Base-by-base conservation (phyloP, 2,888 invertebrate species). In the Stenoptilia bipunctidactyla region DNA sequence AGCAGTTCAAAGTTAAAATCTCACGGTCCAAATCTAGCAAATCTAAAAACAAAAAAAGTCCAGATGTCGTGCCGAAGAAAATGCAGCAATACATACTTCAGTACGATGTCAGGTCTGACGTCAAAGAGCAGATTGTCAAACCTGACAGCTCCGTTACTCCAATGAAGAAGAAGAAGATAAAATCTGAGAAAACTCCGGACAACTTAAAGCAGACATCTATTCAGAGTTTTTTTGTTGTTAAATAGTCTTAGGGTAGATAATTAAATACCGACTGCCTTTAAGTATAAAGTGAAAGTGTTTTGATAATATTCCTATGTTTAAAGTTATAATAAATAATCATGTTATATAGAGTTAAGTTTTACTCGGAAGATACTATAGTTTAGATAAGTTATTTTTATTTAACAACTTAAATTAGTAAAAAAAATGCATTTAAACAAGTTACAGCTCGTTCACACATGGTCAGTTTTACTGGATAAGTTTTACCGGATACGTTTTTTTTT, bases 191-290 rank as follows among this genome's bases (percentile, higher is more conserved):
- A 38, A 48, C 51, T 0, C 48, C 60, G 0, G 79, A 79, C 38
- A 66, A 67, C 27, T 49, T 74, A 1, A 58, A 67, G 5, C 82
- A 82, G 40, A 76, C 66, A 0, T 69, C 69, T 0, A 62, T 82
- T 13, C 53, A 66, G 3, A 72, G 48, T 15, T 80, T 77, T 44
- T 79, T 80, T 37, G 69, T 62, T 44, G 15, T 53, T 0, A 58
- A 53, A 27, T 10, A 5, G 5, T 6, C 5, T 25, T 25, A 25
- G 25, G 5, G 5, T 25, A 6, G 5, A 25, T 25, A 25, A 25
- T 9, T 25, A 9, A 9, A 25, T 25, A 25, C 25, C n/a, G n/a
- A n/a, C n/a, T n/a, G n/a, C n/a, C n/a, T n/a, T n/a, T n/a, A n/a
- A n/a, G n/a, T n/a, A n/a, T n/a, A n/a, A n/a, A n/a, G n/a, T n/a